Conservation (phyloP, 1,140 invertebrate genomes). For the Sycophaga agraensis region DNA sequence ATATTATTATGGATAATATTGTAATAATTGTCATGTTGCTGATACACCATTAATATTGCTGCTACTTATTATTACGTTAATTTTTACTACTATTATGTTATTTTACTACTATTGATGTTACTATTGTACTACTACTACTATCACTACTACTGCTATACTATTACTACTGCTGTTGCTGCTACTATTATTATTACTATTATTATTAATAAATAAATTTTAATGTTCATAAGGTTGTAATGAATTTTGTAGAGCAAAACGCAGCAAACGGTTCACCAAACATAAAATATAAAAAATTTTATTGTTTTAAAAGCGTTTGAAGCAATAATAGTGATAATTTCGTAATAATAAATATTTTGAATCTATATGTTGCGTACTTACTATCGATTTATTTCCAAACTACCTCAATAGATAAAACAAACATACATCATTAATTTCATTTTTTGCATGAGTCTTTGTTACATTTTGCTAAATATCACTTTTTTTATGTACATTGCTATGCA, state of each 20-base stretch:
- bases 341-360: slow-evolving; percentile 55
- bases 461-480: not conserved
- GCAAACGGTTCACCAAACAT: slow-evolving; percentile 42
- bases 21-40: too few species aligned
- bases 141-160: not conserved
- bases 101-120: slow-evolving; percentile 19
- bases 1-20: too few species aligned
- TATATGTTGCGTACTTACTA: slow-evolving; percentile 47
- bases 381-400: slow-evolving; percentile 47
- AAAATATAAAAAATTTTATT: slow-evolving; percentile 40
- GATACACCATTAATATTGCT: too few species aligned
- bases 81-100: not conserved
- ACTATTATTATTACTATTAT: slow-evolving; percentile 15
- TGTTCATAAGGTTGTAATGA: too few species aligned
- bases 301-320: slow-evolving; percentile 52
- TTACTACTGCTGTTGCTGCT: slow-evolving; percentile 4
- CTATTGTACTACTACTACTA: slow-evolving; percentile 14
- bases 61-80: not conserved
- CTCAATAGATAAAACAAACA: not conserved
- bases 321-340: slow-evolving; percentile 54
- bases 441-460: slow-evolving; percentile 32
- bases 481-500: not conserved
- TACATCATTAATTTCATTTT: not conserved
- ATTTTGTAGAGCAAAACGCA: slow-evolving; percentile 41
- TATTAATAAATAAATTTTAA: slow-evolving; percentile 9